Base-by-base conservation (phyloP, 2,888 invertebrate species). In the Archips xylosteana region DNA sequence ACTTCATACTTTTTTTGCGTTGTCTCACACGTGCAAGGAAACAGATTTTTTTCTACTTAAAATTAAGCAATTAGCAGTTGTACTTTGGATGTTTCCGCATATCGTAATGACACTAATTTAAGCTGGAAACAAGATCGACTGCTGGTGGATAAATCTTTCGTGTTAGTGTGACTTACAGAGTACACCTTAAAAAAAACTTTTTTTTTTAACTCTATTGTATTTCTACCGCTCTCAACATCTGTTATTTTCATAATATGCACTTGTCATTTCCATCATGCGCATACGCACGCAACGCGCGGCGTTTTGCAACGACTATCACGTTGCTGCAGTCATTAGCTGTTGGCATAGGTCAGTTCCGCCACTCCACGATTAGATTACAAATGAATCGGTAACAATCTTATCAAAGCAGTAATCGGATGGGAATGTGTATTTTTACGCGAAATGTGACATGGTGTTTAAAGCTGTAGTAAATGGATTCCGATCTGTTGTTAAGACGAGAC, bases 261-360 rank as follows among this genome's bases (percentile, higher is more conserved):
- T 32, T 42, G 54, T 61, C 57, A 54, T 54, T 65, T 23, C 69
- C 12, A 49, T 61, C 36, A 42, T 13, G 32, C 5, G 13, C 47
- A 45, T 57, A 63, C 66, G 32, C 59, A 36, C 70, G 78, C 76
- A 76, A 73, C 72, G 74, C 80, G 80, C 80, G 68, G 80, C 80
- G 68, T 89, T 89, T 81, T 83, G 87, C 86, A 89, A 89, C 82
- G 80, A 79, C 80, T 78, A 78, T 81, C 80, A 75, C 80, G 79
- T 85, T 88, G 88, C 89, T 80, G 83, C 82, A 83, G 79, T 84
- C 82, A 85, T 85, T 80, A 81, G 81, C 81, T 82, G 82, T 92
- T 92, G 90, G 79, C 88, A 86, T 91, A 93, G 93, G 93, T 93
- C 92, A 92, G 92, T 90, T 89, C 86, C 85, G 84, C 75, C 81